Base-by-base conservation (phyloP, 2,888 invertebrate species). In the Cetonia aurata region DNA sequence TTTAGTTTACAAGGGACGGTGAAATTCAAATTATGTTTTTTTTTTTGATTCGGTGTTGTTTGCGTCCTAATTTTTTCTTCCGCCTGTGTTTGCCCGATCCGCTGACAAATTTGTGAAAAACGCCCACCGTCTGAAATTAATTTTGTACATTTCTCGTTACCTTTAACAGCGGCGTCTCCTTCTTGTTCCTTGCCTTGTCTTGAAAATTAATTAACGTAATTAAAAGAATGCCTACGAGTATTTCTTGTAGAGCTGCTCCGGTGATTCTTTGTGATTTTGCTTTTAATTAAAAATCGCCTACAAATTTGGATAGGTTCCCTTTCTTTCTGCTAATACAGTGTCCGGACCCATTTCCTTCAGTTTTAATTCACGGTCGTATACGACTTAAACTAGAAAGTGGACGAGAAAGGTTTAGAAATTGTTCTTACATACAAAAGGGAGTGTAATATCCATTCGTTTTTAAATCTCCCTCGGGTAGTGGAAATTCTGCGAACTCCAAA, bases 391-490 rank as follows among this genome's bases (percentile, higher is more conserved):
- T 65, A 50, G 50, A 65, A 41, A 13, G 41, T 50, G 17, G 50
- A 50, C 50, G 50, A 15, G 12, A 50, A 9, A 50, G 8, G 62
- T 17, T 65, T 50, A 65, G 62, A 52, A 65, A 50, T 50, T 65
- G 33, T 65, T 48, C 50, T 52, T 42, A 37, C 37, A 50, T 33
- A 50, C 62, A 50, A 65, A 65, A 65, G 62, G 37, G 46, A 65
- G 33, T 9, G 62, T 41, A 65, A 65, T 65, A 70, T 65, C 62
- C 60, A 70, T 70, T 70, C 62, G 65, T 70, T 70, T 65, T 55
- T 52, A 55, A 62, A 62, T 55, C 55, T 42, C 60, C 56, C 69
- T 46, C 37, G 37, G 31, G 69, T 10, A 10, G 37, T 55, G 25
- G 62, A 41, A 42, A 55, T 55, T 53, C 53, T 37, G 33, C 46